Evolutionary conservation across 2,797 vertebrate species (phyloP).

Genomic region (Prionace glauca): DNA sequence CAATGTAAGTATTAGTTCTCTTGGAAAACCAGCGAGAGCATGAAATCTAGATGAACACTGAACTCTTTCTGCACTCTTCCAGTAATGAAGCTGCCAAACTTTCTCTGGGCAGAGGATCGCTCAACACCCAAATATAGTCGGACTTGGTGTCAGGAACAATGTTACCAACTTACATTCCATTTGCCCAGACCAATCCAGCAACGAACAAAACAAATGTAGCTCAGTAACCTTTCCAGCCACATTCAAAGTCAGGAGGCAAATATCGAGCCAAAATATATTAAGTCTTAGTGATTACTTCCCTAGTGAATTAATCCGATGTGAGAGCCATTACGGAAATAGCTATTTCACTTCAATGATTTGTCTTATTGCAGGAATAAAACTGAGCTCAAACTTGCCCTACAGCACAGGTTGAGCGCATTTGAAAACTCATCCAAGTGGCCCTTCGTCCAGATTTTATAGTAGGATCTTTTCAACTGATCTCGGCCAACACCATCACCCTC

Average conservation of each 20-base stretch:
- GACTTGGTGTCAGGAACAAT: neutral
- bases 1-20: neutral
- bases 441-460: neutral
- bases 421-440: neutral
- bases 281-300: neutral
- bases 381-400: neutral
- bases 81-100: neutral
- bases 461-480: neutral
- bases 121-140: neutral
- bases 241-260: neutral
- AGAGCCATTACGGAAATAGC: neutral
- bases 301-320: neutral
- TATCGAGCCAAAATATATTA: neutral
- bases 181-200: neutral
- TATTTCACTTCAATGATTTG: slow-evolving; percentile 8
- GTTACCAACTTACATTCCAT: neutral
- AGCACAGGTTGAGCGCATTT: neutral
- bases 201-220: neutral
- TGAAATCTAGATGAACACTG: neutral
- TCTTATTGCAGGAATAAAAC: neutral
- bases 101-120: neutral
- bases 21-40: neutral
- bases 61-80: neutral
- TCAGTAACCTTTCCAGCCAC: neutral
- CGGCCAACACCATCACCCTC: too few species aligned